Percentiles rank a stretch among this genome's conserved stretches.
phyloP scores from a whole-genome alignment of 2,888 invertebrate genomes.

The Drosophila leonis region DNA sequence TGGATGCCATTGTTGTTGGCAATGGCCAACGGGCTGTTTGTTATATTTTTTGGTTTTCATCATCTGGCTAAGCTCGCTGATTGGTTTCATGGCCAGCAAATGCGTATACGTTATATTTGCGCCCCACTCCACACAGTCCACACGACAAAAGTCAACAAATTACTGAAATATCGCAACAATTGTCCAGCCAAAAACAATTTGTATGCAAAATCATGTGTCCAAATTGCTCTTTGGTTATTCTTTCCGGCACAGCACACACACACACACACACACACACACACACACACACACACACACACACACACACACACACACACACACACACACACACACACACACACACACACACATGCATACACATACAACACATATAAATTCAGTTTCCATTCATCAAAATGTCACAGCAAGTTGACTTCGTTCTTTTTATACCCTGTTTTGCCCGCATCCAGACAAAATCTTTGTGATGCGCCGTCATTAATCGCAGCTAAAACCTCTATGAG shows the following conservation, averaged over 20 bases:
- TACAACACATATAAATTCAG: conserved; percentile 7
- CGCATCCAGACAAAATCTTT: conserved; percentile 54
- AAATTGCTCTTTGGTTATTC: conserved; percentile 42
- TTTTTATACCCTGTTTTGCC: background rate
- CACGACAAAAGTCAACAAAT: conserved; percentile 20
- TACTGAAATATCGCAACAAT: conserved; percentile 28
- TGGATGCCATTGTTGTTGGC: conserved; percentile 62
- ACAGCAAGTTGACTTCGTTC: conserved; percentile 48
- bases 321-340: too few relatives aligned
- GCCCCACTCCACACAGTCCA: conserved; percentile 1
- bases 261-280: background rate
- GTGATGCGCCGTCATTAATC: conserved; percentile 67
- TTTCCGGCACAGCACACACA: conserved; percentile 20
- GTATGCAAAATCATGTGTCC: conserved; percentile 65
- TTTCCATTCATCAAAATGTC: conserved; percentile 78
- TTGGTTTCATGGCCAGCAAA: conserved; percentile 52
- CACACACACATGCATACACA: background rate
- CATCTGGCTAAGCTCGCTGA: conserved; percentile 51
- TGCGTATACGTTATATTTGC: conserved; percentile 54
- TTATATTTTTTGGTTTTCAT: conserved; percentile 31
- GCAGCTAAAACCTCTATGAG: conserved; percentile 43
- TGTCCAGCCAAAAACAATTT: conserved; percentile 37
- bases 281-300: too few relatives aligned
- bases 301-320: too few relatives aligned
- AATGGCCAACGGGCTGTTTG: conserved; percentile 2